Evolutionary conservation across 2,888 invertebrate species (phyloP).

Genomic region (Acanthopleura granulata): DNA sequence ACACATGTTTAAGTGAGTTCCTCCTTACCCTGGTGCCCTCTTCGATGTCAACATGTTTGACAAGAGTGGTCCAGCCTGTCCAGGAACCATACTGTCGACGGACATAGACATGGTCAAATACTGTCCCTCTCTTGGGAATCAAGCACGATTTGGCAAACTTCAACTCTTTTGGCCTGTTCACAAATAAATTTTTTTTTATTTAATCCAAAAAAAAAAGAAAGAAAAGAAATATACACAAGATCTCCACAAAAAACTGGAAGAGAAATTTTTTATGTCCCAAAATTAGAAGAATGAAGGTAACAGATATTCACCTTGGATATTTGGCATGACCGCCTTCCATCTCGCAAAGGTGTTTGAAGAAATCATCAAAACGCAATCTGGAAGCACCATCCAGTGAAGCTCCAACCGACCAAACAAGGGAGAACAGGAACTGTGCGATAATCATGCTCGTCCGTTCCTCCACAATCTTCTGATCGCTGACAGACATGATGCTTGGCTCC

Average conservation of each 20-base stretch:
- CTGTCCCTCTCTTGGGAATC: conserved; percentile 65
- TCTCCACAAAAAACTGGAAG: no score
- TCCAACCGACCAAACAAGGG: conserved; percentile 68
- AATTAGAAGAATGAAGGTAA: background rate
- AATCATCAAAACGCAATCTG: conserved; percentile 66
- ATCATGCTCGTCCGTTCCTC: conserved; percentile 66
- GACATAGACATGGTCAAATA: conserved; percentile 66
- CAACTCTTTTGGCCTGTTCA: conserved; percentile 63
- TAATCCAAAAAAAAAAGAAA: no score
- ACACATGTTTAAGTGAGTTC: no score
- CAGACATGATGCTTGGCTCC: conserved; percentile 37
- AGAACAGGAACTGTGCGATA: conserved; percentile 66
- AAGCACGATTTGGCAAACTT: conserved; percentile 61
- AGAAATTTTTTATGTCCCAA: no score
- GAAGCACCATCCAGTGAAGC: conserved; percentile 63
- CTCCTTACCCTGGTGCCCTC: conserved; percentile 56
- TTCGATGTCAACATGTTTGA: conserved; percentile 57
- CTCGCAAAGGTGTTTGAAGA: conserved; percentile 60
- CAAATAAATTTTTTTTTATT: no score
- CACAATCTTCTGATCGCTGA: conserved; percentile 59
- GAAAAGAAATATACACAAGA: no score
- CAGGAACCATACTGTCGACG: conserved; percentile 63
- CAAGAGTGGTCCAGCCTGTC: conserved; percentile 60
- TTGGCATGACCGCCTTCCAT: conserved; percentile 63
- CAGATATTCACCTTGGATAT: conserved; percentile 57